Evolutionary conservation across 2,888 invertebrate species (phyloP).

Genomic region (Catonia carolina): DNA sequence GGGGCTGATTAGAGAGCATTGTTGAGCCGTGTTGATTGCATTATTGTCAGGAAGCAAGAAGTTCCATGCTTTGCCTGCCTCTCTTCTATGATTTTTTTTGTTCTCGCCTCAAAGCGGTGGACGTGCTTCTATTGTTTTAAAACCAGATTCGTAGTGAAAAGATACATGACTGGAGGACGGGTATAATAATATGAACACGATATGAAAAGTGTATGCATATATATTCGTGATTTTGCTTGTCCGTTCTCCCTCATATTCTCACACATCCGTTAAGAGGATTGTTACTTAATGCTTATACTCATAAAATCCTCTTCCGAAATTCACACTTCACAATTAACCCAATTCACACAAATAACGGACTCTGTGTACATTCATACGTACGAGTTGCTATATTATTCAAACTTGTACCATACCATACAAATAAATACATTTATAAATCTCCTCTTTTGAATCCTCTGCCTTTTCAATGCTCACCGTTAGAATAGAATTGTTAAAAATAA

Average conservation of each 20-base stretch:
- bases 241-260: neutral
- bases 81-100: slow-evolving; percentile 1
- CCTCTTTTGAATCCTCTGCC: no score
- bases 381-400: no score
- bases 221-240: neutral
- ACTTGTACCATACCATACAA: no score
- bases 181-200: slow-evolving; percentile 1
- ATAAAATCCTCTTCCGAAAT: no score
- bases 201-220: neutral
- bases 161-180: neutral
- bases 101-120: neutral
- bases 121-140: slow-evolving; percentile 1
- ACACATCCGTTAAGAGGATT: slow-evolving; percentile 1
- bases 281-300: neutral
- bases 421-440: no score
- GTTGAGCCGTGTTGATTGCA: slow-evolving; percentile 11
- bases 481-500: no score
- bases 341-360: no score
- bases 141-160: slow-evolving; percentile 1
- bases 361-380: no score
- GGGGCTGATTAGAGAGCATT: slow-evolving; percentile 5
- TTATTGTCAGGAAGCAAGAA: slow-evolving; percentile 10
- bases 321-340: no score
- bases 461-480: no score
- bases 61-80: neutral